phyloP scores from a whole-genome alignment of 1,140 invertebrate genomes.

The Ceratosolen fusciceps region DNA sequence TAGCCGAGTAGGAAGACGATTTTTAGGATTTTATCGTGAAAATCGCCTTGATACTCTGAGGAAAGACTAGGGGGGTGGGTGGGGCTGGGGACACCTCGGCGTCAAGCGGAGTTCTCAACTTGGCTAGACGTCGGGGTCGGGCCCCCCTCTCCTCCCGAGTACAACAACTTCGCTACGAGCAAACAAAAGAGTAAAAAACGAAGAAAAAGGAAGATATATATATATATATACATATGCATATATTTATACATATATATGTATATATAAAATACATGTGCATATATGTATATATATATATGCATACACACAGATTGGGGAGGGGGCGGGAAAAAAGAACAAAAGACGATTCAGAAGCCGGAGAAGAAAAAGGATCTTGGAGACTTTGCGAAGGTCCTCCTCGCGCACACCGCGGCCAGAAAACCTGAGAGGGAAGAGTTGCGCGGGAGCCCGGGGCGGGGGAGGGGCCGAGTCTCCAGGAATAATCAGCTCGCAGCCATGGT shows the following conservation, averaged over 20 bases:
- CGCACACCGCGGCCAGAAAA: not conserved
- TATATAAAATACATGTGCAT: too few relatives aligned
- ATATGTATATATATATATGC: too few relatives aligned
- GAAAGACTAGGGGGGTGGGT: too few relatives aligned
- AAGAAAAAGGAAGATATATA: not conserved
- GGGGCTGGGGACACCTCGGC: not conserved
- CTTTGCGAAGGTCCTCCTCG: not conserved
- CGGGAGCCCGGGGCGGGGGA: not conserved
- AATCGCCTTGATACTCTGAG: slow-evolving; percentile 20
- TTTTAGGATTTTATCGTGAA: slow-evolving; percentile 40
- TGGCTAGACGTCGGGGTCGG: not conserved
- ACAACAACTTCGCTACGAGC: not conserved
- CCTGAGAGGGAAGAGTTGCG: too few relatives aligned
- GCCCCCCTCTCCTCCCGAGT: not conserved
- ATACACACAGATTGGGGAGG: too few relatives aligned
- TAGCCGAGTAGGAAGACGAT: slow-evolving; percentile 19
- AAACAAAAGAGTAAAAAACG: not conserved
- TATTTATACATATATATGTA: too few relatives aligned
- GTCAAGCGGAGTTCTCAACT: not conserved
- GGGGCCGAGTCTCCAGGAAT: not conserved
- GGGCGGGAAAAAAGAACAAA: too few relatives aligned
- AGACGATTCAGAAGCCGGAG: not conserved
- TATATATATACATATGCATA: too few relatives aligned
- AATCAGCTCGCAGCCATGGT: not conserved
- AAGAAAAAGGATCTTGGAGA: slow-evolving; percentile 24